Evolutionary conservation across 2,797 vertebrate genomes (phyloP), one percentile per base, ranked within the genome.

Genomic region (Channa striata): DNA sequence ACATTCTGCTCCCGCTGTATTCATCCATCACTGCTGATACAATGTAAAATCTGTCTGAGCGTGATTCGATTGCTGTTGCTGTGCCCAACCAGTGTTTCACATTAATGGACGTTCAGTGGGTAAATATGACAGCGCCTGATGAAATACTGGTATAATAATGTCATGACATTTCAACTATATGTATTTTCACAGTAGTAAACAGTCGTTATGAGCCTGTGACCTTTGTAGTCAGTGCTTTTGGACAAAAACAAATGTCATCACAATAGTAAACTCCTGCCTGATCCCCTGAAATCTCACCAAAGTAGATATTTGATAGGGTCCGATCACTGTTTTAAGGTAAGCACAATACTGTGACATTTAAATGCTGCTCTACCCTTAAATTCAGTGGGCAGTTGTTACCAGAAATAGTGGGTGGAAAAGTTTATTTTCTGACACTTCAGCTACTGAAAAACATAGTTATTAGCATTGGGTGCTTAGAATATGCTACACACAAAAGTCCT

Each of bases 161-260:
- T 68, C 82, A 66, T 92, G 92, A 82, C 90, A 93, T 93, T 93
- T 91, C 79, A 78, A 74, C 88, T 74, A 88, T 90, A 85, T 90
- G 84, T 91, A 84, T 87, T 89, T 89, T 87, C 85, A 79, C 80
- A 81, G 82, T 51, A 5, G 88, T 89, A 91, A 92, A 90, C 89
- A 89, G 83, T 80, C 74, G 83, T 92, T 91, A 89, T 84, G 86
- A 88, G 86, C 78, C 43, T 3, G 58, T 89, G 92, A 93, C 91
- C 92, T 93, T 93, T 91, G 81, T 67, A 76, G 72, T 64, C 67
- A 60, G 72, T 77, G 85, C 82, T 88, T 79, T 79, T 73, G 82
- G 85, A 81, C 74, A 79, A 88, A 91, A 92, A 89, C 81, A 90
- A 90, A 91, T 91, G 87, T 84, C 87, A 89, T 81, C 65, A 42